A percentile compares a stretch with the other conserved stretches of the same genome.
Evolutionary conservation across 2,888 invertebrate species (phyloP).

Genomic region (Atrina japonica): DNA sequence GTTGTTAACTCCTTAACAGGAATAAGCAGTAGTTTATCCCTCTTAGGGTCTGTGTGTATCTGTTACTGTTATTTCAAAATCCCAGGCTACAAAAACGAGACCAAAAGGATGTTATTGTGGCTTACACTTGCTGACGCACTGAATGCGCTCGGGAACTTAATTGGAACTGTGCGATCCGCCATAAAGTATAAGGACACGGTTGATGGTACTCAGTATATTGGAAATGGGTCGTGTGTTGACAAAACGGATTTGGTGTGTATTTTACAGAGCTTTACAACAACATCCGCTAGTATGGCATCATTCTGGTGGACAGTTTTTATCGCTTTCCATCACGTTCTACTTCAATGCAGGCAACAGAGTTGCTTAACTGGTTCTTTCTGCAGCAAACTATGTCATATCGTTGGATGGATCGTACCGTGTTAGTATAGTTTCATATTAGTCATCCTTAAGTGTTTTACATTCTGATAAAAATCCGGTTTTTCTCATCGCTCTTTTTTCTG

Average conservation of each 20-base stretch:
- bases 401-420: too few species aligned
- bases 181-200: not conserved
- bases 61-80: slow-evolving; percentile 45
- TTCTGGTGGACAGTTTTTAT: slow-evolving; percentile 49
- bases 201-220: not conserved
- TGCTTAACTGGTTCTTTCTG: too few species aligned
- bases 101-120: slow-evolving; percentile 47
- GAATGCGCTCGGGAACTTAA: slow-evolving; percentile 49
- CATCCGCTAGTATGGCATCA: slow-evolving; percentile 49
- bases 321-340: slow-evolving; percentile 37
- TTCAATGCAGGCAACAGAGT: not conserved
- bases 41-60: slow-evolving; percentile 51
- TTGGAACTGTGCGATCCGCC: slow-evolving; percentile 33
- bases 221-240: not conserved
- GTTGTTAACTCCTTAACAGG: too few species aligned
- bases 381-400: too few species aligned
- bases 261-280: slow-evolving; percentile 46
- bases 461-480: too few species aligned
- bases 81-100: slow-evolving; percentile 39
- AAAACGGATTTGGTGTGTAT: slow-evolving; percentile 36
- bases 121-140: slow-evolving; percentile 53
- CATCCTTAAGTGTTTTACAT: too few species aligned
- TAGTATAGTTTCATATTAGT: too few species aligned
- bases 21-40: slow-evolving; percentile 42
- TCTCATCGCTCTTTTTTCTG: too few species aligned